Conservation (phyloP, 2,888 invertebrate species). For the Smittia sp. region DNA sequence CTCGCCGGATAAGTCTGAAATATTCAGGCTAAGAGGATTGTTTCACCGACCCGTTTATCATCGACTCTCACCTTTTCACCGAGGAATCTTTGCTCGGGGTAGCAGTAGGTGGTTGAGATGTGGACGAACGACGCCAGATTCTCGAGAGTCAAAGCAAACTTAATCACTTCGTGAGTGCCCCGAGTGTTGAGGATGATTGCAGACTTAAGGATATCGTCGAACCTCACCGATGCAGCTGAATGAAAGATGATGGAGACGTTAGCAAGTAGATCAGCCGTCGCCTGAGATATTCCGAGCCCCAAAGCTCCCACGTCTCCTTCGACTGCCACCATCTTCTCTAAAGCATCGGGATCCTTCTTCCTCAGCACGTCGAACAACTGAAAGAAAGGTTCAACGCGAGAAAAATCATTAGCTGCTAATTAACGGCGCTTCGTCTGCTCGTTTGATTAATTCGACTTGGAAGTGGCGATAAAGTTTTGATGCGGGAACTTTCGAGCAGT, state of each 20-base stretch:
- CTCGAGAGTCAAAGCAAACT: constrained; percentile 59
- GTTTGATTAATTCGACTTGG: background rate
- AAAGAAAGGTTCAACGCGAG: background rate
- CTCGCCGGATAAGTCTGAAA: constrained; percentile 49
- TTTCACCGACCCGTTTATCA: no score
- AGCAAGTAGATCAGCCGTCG: constrained; percentile 56
- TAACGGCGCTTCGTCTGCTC: background rate
- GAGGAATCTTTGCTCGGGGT: constrained; percentile 70
- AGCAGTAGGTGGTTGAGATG: constrained; percentile 84
- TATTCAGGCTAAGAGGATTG: background rate
- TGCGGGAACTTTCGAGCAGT: background rate
- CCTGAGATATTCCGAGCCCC: constrained; percentile 59
- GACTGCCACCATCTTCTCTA: constrained; percentile 65
- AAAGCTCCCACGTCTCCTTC: constrained; percentile 60
- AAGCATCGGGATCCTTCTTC: constrained; percentile 57
- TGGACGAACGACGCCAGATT: constrained; percentile 67
- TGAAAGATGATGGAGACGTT: constrained; percentile 71
- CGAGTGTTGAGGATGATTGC: constrained; percentile 64
- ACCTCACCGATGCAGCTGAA: constrained; percentile 72
- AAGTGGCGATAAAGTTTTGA: background rate
- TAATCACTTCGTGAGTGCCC: constrained; percentile 63
- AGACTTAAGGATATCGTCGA: constrained; percentile 71
- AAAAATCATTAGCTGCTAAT: no score
- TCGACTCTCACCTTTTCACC: constrained; percentile 62
- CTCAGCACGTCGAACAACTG: constrained; percentile 46